Conservation (phyloP, 2,888 invertebrate species). For the Apamea anceps region DNA sequence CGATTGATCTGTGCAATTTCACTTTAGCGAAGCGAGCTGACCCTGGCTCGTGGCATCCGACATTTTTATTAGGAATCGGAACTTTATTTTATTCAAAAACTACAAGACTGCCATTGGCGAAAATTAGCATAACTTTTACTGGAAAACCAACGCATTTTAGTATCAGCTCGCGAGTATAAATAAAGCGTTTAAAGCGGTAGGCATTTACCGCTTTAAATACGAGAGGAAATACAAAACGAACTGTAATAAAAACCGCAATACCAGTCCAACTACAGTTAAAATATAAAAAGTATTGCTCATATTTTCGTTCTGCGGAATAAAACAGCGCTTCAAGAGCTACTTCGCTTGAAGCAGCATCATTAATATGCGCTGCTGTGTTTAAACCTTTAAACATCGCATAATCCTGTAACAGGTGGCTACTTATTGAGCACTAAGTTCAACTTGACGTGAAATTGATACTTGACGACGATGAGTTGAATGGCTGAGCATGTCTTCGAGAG, state of each 20-base stretch:
- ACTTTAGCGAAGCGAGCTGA: neutral
- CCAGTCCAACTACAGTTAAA: constrained; percentile 32
- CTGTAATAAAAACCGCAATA: constrained; percentile 29
- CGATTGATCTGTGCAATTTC: constrained; percentile 5
- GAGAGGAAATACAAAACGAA: constrained; percentile 18
- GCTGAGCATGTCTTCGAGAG: constrained; percentile 13
- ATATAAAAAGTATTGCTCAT: constrained; percentile 48
- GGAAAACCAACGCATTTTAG: neutral
- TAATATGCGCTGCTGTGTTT: constrained; percentile 55
- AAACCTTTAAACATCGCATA: constrained; percentile 47
- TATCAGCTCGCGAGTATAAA: neutral
- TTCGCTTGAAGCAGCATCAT: constrained; percentile 46
- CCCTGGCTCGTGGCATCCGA: neutral
- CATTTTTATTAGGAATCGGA: neutral
- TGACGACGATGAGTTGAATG: constrained; percentile 36
- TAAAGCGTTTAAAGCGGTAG: neutral
- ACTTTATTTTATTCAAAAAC: neutral
- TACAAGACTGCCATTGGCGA: too few species aligned
- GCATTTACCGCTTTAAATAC: constrained; percentile 19
- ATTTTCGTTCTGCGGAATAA: constrained; percentile 36
- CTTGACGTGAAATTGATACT: constrained; percentile 56
- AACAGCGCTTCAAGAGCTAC: constrained; percentile 47
- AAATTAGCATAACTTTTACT: neutral
- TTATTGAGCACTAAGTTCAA: constrained; percentile 54
- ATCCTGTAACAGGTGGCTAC: constrained; percentile 61